Conservation (phyloP, 2,113 vertebrate genomes). For the Azemiops feae region DNA sequence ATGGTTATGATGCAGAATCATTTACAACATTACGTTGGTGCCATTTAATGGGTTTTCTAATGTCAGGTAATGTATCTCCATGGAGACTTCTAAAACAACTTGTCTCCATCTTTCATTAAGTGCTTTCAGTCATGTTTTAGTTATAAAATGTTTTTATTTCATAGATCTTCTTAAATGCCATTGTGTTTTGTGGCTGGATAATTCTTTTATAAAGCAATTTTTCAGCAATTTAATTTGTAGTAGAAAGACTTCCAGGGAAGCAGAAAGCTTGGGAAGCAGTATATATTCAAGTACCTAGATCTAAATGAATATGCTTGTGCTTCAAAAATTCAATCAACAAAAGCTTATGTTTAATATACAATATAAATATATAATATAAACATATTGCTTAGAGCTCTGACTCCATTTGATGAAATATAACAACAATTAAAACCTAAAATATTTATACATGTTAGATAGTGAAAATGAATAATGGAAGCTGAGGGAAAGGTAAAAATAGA, state of each 20-base stretch:
- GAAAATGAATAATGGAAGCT: neutral
- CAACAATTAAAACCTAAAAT: neutral
- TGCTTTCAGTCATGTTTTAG: neutral
- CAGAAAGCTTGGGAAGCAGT: neutral
- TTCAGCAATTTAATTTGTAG: neutral
- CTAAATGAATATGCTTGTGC: neutral
- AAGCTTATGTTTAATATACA: neutral
- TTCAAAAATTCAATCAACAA: neutral
- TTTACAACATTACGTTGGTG: neutral
- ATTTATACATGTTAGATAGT: neutral
- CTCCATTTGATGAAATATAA: neutral
- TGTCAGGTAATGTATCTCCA: neutral
- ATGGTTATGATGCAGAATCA: neutral
- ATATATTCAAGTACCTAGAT: neutral
- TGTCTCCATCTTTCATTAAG: neutral
- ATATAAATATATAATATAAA: neutral
- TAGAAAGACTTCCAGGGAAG: neutral
- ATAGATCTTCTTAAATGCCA: neutral
- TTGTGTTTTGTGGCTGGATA: neutral
- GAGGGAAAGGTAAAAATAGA: neutral
- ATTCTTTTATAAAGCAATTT: neutral
- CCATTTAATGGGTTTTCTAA: neutral
- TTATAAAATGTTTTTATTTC: neutral
- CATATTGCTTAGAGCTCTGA: neutral
- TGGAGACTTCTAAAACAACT: neutral